Base-by-base conservation (phyloP, 2,797 vertebrate species). In the Crenuchus spilurus region DNA sequence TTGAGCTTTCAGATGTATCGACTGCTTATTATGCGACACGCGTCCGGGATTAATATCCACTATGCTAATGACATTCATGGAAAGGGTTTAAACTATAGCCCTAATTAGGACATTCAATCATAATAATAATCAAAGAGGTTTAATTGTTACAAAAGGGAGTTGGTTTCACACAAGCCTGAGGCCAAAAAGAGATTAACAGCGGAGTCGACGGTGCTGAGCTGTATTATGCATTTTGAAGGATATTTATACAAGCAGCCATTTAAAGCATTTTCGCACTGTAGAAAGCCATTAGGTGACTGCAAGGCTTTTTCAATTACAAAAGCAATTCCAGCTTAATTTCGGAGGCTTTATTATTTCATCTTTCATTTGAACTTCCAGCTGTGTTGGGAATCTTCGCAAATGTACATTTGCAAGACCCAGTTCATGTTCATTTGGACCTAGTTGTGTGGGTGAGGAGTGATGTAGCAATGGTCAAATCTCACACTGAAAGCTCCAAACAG, bases 121-220 rank as follows among this genome's bases (percentile, higher is more conserved):
- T 74, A 77, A 79, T 83, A 80, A 83, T 75, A 81, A 83, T 80
- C 79, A 79, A 64, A 81, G 64, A 69, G 64, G 74, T 83, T 83
- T 80, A 82, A 81, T 78, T 78, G 74, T 78, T 78, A 75, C 74
- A 76, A 80, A 82, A 82, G 68, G 63, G 55, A 74, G 62, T 72
- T 61, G 51, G 48, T 78, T 77, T 70, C 24, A 39, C 69, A 49
- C 69, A 63, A 71, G 77, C 75, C 60, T 2, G 35, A 66, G 70
- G 79, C 72, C 61, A 71, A 37, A 72, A 20, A 33, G 51, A 42
- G 70, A 77, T 77, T 74, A 78, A 75, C 63, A 54, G 60, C 60
- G 31, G 80, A 70, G 73, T 66, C 30, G 54, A 75, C 46, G 44
- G 22, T 11, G 55, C 51, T 64, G 39, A 42, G 60, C 41, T 8